Evolutionary conservation across 2,113 vertebrate species (phyloP), one percentile per base, ranked within the genome.

Genomic region (Anolis carolinensis): DNA sequence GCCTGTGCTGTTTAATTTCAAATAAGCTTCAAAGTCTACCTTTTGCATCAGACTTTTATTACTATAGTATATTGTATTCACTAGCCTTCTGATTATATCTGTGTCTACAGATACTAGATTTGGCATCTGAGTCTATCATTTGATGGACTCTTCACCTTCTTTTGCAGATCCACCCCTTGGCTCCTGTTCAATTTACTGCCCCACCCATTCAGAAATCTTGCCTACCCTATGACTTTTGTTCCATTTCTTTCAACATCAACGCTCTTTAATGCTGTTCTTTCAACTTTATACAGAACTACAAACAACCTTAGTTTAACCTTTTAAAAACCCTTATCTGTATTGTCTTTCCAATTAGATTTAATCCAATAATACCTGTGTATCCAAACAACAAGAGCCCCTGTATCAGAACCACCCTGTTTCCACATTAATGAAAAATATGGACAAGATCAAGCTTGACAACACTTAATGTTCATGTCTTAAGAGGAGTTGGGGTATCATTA

Each of bases 211-310:
- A 3, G 79, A 78, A 89, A 81, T 44, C 77, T 73, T 59, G 79
- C 21, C 32, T 21, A 11, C 83, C 79, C 36, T 80, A 11, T 89
- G 55, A 62, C 74, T 88, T 91, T 88, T 81, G 81, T 48, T 78
- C 13, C 65, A 90, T 74, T 86, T 79, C 83, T 55, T 52, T 1
- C 25, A 21, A 74, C 2, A 6, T 20, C 23, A 59, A 32, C 62
- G 86, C 10, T 1, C 68, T 84, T 77, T 63, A 55, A 88, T 27
- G 55, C 79, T 13, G 50, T 48, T 70, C 72, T 81, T 87, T 94
- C 89, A 92, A 84, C 89, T 93, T 93, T 87, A 90, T 71, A 21
- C 82, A 55, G 71, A 86, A 52, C 68, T 87, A 80, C 7, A 90
- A 74, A 70, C 32, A 30, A 80, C 78, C 30, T 0, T 1, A 79